A percentile compares a stretch with the other conserved stretches of the same genome.
Evolutionary conservation across 2,797 vertebrate species (phyloP).

Genomic region (Echeneis naucrates): DNA sequence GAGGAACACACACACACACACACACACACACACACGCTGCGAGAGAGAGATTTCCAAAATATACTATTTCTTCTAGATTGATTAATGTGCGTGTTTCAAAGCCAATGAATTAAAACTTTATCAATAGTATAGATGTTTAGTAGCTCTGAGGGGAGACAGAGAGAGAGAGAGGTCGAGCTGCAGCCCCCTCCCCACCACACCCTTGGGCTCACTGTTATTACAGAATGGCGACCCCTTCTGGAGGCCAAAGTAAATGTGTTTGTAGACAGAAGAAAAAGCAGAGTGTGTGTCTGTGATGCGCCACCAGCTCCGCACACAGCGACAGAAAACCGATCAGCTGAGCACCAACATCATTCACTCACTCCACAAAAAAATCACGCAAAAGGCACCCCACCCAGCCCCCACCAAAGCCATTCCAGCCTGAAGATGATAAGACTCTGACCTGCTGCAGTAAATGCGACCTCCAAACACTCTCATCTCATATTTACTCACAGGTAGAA

Average conservation of each 20-base stretch:
- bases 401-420: neutral
- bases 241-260: conserved; percentile 72
- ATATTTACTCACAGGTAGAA: conserved; percentile 77
- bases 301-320: conserved; percentile 3
- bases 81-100: conserved; percentile 37
- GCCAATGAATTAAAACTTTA: conserved; percentile 50
- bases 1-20: too few relatives aligned
- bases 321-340: neutral
- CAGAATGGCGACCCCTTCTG: conserved; percentile 94
- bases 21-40: neutral
- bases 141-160: conserved; percentile 13
- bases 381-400: neutral
- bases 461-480: conserved; percentile 59
- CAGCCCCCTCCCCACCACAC: conserved; percentile 58
- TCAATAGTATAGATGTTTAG: conserved; percentile 35
- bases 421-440: conserved; percentile 19
- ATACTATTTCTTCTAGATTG: conserved; percentile 40
- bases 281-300: conserved; percentile 13
- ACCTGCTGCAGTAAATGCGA: conserved; percentile 52
- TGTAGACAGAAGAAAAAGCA: conserved; percentile 13
- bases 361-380: neutral
- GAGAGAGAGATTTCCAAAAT: conserved; percentile 16
- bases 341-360: too few relatives aligned
- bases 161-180: conserved; percentile 23
- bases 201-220: conserved; percentile 77